Conservation (phyloP, 1,140 invertebrate genomes). For the Caenorhabditis latens region DNA sequence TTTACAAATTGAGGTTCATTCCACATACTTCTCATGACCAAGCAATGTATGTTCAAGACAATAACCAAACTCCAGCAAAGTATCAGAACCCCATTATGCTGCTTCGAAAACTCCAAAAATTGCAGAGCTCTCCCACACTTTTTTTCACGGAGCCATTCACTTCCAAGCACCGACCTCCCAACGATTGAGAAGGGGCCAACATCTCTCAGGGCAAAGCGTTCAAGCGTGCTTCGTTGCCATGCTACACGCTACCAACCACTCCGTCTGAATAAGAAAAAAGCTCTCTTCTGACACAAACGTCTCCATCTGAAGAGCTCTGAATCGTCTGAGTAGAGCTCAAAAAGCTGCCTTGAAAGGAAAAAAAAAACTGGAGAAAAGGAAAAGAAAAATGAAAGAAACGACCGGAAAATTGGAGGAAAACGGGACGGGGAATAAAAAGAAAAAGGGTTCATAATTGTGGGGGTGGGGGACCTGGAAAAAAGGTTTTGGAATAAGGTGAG, state of each 20-base stretch:
- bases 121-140: no score
- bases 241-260: neutral
- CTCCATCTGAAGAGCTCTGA: neutral
- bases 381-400: neutral
- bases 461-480: neutral
- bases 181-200: neutral
- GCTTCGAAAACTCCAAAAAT: no score
- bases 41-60: no score
- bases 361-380: neutral
- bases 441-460: neutral
- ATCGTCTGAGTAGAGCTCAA: neutral
- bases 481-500: neutral
- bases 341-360: neutral
- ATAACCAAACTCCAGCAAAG: no score
- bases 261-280: no score
- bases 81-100: no score
- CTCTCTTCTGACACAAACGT: neutral
- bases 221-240: conserved; percentile 11
- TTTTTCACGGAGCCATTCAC: neutral
- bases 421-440: no score
- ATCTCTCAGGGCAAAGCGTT: neutral
- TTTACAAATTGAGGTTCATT: no score
- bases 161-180: neutral
- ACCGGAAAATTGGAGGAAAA: neutral
- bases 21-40: no score